phyloP scores from a whole-genome alignment of 2,113 vertebrate species.

The Progne subis region DNA sequence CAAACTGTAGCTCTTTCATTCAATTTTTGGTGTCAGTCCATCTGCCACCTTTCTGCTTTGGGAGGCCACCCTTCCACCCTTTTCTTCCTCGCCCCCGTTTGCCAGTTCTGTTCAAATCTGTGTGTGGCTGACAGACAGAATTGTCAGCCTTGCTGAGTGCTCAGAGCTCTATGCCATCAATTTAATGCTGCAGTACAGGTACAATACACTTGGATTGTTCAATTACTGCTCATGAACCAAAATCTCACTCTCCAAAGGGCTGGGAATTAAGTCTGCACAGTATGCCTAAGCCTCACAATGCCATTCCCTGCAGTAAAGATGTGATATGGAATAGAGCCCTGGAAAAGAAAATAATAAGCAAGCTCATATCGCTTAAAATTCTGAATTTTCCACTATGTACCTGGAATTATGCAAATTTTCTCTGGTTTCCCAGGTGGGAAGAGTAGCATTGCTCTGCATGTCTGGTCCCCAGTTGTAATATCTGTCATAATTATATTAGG shows the following conservation, averaged over 20 bases:
- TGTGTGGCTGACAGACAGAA: not conserved
- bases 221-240: not conserved
- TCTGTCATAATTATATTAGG: not conserved
- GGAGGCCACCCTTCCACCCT: not conserved
- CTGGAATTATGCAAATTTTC: slow-evolving; percentile 24
- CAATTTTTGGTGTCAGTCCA: not conserved
- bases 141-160: not conserved
- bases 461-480: not conserved
- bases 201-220: not conserved
- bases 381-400: not conserved
- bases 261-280: not conserved
- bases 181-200: not conserved
- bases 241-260: not conserved
- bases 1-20: not conserved
- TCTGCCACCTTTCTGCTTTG: not conserved
- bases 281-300: not conserved
- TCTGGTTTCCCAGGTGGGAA: not conserved
- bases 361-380: not conserved
- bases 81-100: not conserved
- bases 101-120: not conserved
- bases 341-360: not conserved
- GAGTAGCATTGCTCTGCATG: not conserved
- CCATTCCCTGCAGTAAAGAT: not conserved
- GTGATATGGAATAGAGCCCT: not conserved
- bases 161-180: not conserved